phyloP scores from a whole-genome alignment of 2,888 invertebrate genomes.

The Polylopha cassiicola region DNA sequence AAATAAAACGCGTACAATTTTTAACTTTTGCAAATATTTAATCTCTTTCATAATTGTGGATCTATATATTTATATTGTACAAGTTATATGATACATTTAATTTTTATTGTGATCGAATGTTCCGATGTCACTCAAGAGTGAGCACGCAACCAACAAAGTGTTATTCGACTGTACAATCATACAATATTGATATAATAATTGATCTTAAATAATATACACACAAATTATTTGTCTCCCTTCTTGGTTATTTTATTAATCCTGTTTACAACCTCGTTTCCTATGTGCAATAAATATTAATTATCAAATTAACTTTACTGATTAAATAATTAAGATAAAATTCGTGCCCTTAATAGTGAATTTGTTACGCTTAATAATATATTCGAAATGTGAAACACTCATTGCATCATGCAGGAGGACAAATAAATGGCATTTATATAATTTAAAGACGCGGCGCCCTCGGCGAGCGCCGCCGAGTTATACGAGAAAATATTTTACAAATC shows the following conservation, averaged over 20 bases:
- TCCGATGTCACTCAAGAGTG: constrained; percentile 47
- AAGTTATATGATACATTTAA: constrained; percentile 74
- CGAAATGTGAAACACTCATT: constrained; percentile 43
- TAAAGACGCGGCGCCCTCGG: constrained; percentile 9
- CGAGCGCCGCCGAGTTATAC: not conserved
- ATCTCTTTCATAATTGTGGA: constrained; percentile 79
- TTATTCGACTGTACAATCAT: constrained; percentile 63
- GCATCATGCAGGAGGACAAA: constrained; percentile 35
- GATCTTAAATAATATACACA: constrained; percentile 72
- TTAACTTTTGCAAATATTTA: constrained; percentile 79
- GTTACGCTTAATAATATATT: constrained; percentile 49
- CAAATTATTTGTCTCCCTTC: constrained; percentile 73
- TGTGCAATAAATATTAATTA: constrained; percentile 68
- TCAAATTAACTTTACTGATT: constrained; percentile 49
- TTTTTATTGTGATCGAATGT: constrained; percentile 58
- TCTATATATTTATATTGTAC: constrained; percentile 78
- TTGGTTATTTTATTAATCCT: constrained; percentile 58
- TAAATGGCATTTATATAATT: constrained; percentile 27
- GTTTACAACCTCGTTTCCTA: constrained; percentile 74
- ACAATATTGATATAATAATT: constrained; percentile 55
- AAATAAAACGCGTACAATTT: constrained; percentile 62
- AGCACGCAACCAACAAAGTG: constrained; percentile 55
- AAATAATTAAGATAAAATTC: constrained; percentile 54
- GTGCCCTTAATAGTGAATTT: constrained; percentile 63
- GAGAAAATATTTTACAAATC: too few species aligned